Base-by-base conservation (phyloP, 2,797 vertebrate species). In the Manis crassicaudata region DNA sequence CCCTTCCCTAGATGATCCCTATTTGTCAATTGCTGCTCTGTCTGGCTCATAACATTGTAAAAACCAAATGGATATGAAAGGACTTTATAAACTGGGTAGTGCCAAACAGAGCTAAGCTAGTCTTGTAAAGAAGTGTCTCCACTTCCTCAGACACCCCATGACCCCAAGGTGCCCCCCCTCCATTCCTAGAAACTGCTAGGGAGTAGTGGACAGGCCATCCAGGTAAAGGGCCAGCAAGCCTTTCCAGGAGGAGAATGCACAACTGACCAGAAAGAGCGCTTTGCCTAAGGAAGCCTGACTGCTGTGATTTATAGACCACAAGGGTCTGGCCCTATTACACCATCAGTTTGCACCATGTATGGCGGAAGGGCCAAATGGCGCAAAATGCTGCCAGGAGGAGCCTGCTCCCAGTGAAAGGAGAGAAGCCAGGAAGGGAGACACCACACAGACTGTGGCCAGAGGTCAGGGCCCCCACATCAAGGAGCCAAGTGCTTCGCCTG, bases 171-270 rank as follows among this genome's bases (percentile, higher is more conserved):
- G 21, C 81, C 70, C 40, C 25, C 50, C 58, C 52, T 84, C 29
- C n/a, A 27, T 68, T 73, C 80, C 86, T 70, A 94, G 89, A 92
- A 92, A 84, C 68, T 50, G 37, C 43, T 60, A 40, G 13, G 35
- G 21, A 77, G 32, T 21, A 20, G 21, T 27, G 43, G 80, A 29
- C 27, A 70, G 65, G 10, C 27, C 27, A 27, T 20, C 76, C 23
- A 88, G 76, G 70, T 60, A 56, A 58, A 82, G 63, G 54, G n/a
- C 37, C 43, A 35, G 52, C 63, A 16, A 56, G 63, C 4, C 46
- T 56, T 84, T 54, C 52, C 67, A 58, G 46, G 46, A 65, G 37
- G n/a, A 88, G 73, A 40, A 65, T 0, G 6, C 2, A 62, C 6
- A 12, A 7, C 14, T 0, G 11, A 37, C 5, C 65, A 29, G 37